Base-by-base conservation (phyloP, 2,797 vertebrate genomes). In the Myiotriccus ornatus region DNA sequence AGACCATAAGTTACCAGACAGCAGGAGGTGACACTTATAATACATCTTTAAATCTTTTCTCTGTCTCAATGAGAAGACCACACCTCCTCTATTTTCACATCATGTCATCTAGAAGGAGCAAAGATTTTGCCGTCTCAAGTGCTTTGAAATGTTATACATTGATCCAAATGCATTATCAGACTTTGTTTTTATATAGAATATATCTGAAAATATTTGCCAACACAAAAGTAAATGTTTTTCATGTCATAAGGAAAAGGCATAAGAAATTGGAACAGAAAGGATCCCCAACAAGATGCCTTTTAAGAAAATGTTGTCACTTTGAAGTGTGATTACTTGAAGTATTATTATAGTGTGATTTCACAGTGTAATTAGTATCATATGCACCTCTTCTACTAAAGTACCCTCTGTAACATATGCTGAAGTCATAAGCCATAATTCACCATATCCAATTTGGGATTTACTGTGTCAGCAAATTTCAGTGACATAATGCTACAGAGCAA, bases 341-440 rank as follows among this genome's bases (percentile, higher is more conserved):
- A 96, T 70, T 94, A 94, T 74, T 77, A 84, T 10, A 87, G 82
- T 23, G 70, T 93, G 80, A 94, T 94, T 96, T 95, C 87, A 89
- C 49, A 67, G 76, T 59, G 84, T 95, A 96, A 97, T 96, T 97
- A 95, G 91, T 96, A 93, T 93, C 89, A 81, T 43, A 82, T 27
- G 8, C 63, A 93, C 77, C 70, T 96, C 73, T 86, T 73, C 89
- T 94, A 74, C 73, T 87, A 90, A 86, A 90, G 85, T 47, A 87
- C 44, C 44, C 74, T 87, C 69, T 73, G 69, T 89, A 95, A 94
- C 90, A 91, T 95, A 96, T 84, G 95, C 95, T 97, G 92, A 96
- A 94, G 92, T 96, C 89, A 86, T 81, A 96, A 95, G 71, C 81
- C 89, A 89, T 96, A 93, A 96, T 90, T 96, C 93, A 94, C 53